phyloP scores from a whole-genome alignment of 2,797 vertebrate genomes.

The Manis crassicaudata region DNA sequence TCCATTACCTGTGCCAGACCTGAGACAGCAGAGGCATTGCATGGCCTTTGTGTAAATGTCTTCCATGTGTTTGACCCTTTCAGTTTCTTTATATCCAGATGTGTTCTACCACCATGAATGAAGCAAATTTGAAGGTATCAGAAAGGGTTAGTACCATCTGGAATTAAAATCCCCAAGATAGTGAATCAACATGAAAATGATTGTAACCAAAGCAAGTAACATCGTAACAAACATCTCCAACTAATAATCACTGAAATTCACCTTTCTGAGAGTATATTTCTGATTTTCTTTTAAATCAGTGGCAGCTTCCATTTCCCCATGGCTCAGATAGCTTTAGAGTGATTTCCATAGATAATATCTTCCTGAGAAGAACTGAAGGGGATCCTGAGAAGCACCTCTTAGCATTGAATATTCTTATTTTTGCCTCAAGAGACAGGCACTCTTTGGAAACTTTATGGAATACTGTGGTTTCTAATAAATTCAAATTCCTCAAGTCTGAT shows the following conservation, averaged over 20 bases:
- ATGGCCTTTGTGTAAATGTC: not conserved
- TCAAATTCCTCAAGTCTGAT: slow-evolving; percentile 63
- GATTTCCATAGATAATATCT: slow-evolving; percentile 40
- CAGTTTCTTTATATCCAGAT: not conserved
- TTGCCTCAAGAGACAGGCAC: slow-evolving; percentile 65
- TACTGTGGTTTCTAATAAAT: slow-evolving; percentile 75
- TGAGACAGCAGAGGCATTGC: not conserved
- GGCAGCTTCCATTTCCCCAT: not conserved
- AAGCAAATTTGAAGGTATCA: not conserved
- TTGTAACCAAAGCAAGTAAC: not conserved
- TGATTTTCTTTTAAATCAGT: not conserved
- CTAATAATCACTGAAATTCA: not conserved
- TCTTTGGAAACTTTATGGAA: slow-evolving; percentile 51
- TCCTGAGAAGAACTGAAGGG: slow-evolving; percentile 61
- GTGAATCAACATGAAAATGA: slow-evolving; percentile 43
- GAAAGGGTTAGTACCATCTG: not conserved
- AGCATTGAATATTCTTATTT: slow-evolving; percentile 77
- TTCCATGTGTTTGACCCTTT: not conserved
- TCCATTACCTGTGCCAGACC: not conserved
- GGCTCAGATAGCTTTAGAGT: slow-evolving; percentile 40
- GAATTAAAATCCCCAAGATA: slow-evolving; percentile 20
- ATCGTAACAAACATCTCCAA: slow-evolving; percentile 38
- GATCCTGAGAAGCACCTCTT: slow-evolving; percentile 76
- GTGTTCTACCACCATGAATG: not conserved
- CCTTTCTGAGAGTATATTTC: not conserved